Conservation (phyloP, 2,797 vertebrate species). For the Tangara arthus region DNA sequence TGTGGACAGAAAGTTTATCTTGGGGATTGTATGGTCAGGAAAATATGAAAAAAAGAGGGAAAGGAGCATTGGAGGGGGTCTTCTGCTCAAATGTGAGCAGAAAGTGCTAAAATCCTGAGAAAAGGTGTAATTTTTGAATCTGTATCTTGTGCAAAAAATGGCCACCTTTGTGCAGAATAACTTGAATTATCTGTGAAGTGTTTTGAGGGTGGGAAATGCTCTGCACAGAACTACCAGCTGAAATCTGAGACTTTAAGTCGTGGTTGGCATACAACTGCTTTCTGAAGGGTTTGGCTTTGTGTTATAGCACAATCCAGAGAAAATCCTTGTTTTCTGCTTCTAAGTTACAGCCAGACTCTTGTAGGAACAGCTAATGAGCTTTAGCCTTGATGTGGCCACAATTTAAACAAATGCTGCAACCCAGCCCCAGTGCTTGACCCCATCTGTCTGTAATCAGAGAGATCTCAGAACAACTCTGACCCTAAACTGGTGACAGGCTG, state of each 20-base stretch:
- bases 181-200: neutral
- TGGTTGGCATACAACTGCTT: neutral
- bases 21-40: accelerated
- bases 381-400: neutral
- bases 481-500: neutral
- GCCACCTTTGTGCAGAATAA: neutral
- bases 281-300: neutral
- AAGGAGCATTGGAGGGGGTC: neutral
- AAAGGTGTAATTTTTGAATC: neutral
- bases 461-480: neutral
- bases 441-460: neutral
- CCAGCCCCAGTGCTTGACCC: neutral
- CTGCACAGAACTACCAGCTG: neutral
- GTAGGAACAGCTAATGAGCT: neutral
- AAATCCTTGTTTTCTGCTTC: neutral
- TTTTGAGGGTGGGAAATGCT: neutral
- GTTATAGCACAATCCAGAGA: neutral
- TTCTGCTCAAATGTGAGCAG: neutral
- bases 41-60: neutral
- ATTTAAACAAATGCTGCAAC: neutral
- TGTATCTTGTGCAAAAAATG: neutral
- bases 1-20: neutral
- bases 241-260: neutral
- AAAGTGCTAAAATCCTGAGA: neutral
- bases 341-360: neutral